These are phyloP conservation scores for Natrix natrix DNA, from an alignment of 2,797 vertebrate species.

Conservation along the genomic window DNA sequence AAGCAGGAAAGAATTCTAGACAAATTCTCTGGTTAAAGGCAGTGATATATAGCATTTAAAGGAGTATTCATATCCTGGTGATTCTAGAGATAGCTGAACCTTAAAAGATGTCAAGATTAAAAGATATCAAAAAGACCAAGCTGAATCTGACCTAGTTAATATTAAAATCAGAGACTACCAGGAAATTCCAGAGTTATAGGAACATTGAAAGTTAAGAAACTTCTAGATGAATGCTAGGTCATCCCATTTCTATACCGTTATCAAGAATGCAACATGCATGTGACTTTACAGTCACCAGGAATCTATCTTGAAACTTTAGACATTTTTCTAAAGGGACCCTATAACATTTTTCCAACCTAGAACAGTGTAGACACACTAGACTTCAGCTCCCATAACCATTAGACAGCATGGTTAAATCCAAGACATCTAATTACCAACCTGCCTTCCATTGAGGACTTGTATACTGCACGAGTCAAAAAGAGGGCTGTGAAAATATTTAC, in stretches of 20 bases:
- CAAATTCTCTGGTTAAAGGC: neutral
- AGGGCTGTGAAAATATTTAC: no score
- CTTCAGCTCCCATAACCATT: neutral
- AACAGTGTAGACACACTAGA: neutral
- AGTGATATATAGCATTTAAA: neutral
- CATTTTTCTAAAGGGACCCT: neutral
- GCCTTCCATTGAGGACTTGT: no score
- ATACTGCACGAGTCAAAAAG: no score
- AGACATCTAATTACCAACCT: neutral
- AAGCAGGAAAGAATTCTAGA: neutral
- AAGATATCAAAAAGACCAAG: neutral
- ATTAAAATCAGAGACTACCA: neutral
- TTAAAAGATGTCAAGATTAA: neutral
- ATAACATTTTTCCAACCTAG: neutral
- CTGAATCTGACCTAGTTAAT: neutral
- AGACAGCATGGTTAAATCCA: neutral
- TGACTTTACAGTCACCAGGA: neutral
- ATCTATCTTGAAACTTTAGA: neutral
- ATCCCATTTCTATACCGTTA: neutral
- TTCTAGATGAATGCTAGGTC: neutral
- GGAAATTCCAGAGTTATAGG: neutral
- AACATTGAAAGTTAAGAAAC: neutral
- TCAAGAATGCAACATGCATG: neutral
- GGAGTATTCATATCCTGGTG: neutral
- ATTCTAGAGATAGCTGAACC: neutral